Percentiles rank a stretch among this genome's conserved stretches.
Conservation (phyloP, 1,140 invertebrate genomes). For the Drosophila setifemur region DNA sequence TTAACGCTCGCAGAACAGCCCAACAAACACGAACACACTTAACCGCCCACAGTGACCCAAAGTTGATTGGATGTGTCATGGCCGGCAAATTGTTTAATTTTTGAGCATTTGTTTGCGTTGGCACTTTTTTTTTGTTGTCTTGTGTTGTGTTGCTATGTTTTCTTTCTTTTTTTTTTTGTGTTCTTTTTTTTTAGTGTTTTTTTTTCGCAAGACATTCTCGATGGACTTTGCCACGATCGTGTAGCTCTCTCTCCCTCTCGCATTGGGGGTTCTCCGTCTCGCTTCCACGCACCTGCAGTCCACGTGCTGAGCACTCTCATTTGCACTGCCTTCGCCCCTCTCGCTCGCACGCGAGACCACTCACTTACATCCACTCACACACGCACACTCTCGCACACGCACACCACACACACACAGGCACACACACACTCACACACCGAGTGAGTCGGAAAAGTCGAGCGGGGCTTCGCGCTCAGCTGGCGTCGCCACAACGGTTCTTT, state of each 20-base stretch:
- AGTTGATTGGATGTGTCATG: slow-evolving; percentile 51
- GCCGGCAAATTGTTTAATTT: slow-evolving; percentile 49
- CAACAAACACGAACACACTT: slow-evolving; percentile 12
- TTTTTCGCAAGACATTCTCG: slow-evolving; percentile 23
- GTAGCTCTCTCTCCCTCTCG: not conserved
- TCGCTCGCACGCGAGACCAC: not conserved
- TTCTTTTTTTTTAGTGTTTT: not conserved
- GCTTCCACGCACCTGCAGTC: slow-evolving; percentile 27
- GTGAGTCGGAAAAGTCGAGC: slow-evolving; percentile 6
- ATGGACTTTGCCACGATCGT: slow-evolving; percentile 21
- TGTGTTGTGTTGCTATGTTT: not conserved
- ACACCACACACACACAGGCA: not conserved
- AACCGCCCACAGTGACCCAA: slow-evolving; percentile 36
- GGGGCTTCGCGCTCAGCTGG: slow-evolving; percentile 60
- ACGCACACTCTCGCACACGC: slow-evolving; percentile 1
- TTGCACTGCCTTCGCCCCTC: no score
- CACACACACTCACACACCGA: slow-evolving; percentile 9
- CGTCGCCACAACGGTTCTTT: slow-evolving; percentile 67
- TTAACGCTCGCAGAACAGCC: slow-evolving; percentile 5
- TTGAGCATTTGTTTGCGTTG: slow-evolving; percentile 37
- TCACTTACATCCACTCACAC: not conserved
- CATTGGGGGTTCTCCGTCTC: no score
- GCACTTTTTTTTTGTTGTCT: not conserved
- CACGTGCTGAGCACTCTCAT: slow-evolving; percentile 24
- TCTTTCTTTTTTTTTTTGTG: slow-evolving; percentile 4